These are phyloP conservation scores for Pachycephala philippinensis DNA, from an alignment of 2,113 vertebrate genomes.

Conservation along the genomic window DNA sequence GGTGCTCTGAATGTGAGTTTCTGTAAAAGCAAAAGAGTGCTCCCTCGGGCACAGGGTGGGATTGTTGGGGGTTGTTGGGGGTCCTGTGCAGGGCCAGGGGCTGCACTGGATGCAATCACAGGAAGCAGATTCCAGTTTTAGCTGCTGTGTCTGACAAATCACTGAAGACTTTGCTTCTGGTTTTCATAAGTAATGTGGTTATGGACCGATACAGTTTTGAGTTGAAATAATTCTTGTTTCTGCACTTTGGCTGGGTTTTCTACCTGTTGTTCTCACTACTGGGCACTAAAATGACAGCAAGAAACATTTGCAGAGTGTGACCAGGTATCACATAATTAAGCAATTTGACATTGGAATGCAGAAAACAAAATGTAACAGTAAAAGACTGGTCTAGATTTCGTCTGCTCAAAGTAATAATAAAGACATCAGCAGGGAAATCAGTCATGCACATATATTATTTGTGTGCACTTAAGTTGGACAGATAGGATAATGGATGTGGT, in stretches of 20 bases:
- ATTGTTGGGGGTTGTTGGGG: too few relatives aligned
- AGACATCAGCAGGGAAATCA: conserved; percentile 79
- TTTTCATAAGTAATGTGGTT: not conserved
- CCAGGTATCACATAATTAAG: conserved; percentile 57
- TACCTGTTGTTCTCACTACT: conserved; percentile 36
- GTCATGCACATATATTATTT: conserved; percentile 67
- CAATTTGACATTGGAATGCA: conserved; percentile 66
- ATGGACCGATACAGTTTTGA: not conserved
- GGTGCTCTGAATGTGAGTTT: not conserved
- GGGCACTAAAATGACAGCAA: conserved; percentile 23
- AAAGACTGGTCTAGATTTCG: conserved; percentile 52
- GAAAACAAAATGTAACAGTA: conserved; percentile 49
- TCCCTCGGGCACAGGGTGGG: not conserved
- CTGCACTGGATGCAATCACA: not conserved
- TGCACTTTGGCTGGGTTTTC: not conserved
- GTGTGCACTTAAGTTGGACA: conserved; percentile 65
- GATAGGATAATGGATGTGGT: conserved; percentile 68
- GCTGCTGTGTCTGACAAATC: not conserved
- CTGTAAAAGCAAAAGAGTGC: not conserved
- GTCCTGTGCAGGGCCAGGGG: not conserved
- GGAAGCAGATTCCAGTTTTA: not conserved
- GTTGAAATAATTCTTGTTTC: not conserved
- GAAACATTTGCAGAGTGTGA: conserved; percentile 50
- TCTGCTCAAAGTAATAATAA: conserved; percentile 74
- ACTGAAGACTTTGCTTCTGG: not conserved